Evolutionary conservation across 2,113 vertebrate species (phyloP), one percentile per base, ranked within the genome.

Genomic region (Microcebus ravelobensis): DNA sequence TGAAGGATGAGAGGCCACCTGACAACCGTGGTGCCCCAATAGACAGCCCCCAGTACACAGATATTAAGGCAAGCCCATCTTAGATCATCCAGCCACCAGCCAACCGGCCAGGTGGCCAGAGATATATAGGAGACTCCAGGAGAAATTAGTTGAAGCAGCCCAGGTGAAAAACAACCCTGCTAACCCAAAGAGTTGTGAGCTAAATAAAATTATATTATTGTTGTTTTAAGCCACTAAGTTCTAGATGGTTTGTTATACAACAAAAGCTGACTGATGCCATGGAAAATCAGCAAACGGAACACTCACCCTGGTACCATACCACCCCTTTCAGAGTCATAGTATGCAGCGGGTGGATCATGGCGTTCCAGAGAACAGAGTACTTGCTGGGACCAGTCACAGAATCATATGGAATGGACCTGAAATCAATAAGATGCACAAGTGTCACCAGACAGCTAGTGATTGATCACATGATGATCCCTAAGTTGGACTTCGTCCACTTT

Each of bases 281-380:
- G 65, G n/a, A 92, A 31, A 95, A 70, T 57, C 0, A 0, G 15
- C 13, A 36, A 27, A 42, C 0, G 5, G 12, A 42, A 34, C 59
- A 70, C 97, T 98, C 96, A 99, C 99, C 99, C 99, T 99, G 99
- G 98, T 99, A 99, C 99, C 99, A 99, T 57, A 99, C 97, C 1
- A 98, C 97, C 14, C 99, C 99, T 97, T 98, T 99, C 88, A 99
- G 98, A 15, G 99, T 99, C 99, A 99, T 99, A 73, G 98, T 99
- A 83, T 98, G 98, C 59, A 99, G 97, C 0, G 99, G 99, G 84
- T 99, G 99, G 97, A 99, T 99, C 99, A 99, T 99, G 87, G 99
- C 98, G 0, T 99, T 99, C 99, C 99, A 99, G 97, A 99, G 98
- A 81, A 99, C 98, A 0, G 99, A 99, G 31, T 94, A 73, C 0